These are phyloP conservation scores for Xyrauchen texanus DNA, from an alignment of 2,113 vertebrate genomes.

Conservation along the genomic window DNA sequence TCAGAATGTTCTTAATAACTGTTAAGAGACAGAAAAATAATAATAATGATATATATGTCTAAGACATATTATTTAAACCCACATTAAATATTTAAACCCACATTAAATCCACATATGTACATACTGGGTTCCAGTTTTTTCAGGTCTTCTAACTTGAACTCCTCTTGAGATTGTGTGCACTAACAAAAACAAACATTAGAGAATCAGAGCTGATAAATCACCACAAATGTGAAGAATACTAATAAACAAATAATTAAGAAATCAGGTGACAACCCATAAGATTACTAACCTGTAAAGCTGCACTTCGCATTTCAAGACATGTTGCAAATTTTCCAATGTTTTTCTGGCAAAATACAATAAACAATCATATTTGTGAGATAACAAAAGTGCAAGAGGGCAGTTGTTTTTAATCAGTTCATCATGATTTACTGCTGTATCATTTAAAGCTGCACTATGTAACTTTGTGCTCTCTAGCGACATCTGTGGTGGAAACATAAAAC, in stretches of 20 bases:
- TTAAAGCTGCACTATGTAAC: no score
- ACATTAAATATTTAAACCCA: not conserved
- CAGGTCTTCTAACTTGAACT: slow-evolving; percentile 94
- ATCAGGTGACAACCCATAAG: no score
- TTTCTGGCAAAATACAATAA: slow-evolving; percentile 75
- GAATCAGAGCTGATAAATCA: not conserved
- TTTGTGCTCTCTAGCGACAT: no score
- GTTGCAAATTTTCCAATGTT: slow-evolving; percentile 94
- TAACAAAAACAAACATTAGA: slow-evolving; percentile 51
- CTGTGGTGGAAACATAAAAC: no score
- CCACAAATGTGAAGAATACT: not conserved
- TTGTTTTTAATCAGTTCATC: no score
- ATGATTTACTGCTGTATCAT: no score
- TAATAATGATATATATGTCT: not conserved
- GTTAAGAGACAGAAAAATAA: slow-evolving; percentile 55
- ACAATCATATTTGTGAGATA: not conserved
- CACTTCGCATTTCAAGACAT: slow-evolving; percentile 95
- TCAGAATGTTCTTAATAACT: slow-evolving; percentile 96
- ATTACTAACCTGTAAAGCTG: slow-evolving; percentile 86
- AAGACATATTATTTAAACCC: not conserved
- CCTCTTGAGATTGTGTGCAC: slow-evolving; percentile 90
- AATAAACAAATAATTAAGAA: not conserved
- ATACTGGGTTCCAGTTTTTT: slow-evolving; percentile 95
- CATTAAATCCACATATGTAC: slow-evolving; percentile 10
- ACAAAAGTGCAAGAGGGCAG: no score